Conservation (phyloP, 2,888 invertebrate species). For the Podabrus alpinus region DNA sequence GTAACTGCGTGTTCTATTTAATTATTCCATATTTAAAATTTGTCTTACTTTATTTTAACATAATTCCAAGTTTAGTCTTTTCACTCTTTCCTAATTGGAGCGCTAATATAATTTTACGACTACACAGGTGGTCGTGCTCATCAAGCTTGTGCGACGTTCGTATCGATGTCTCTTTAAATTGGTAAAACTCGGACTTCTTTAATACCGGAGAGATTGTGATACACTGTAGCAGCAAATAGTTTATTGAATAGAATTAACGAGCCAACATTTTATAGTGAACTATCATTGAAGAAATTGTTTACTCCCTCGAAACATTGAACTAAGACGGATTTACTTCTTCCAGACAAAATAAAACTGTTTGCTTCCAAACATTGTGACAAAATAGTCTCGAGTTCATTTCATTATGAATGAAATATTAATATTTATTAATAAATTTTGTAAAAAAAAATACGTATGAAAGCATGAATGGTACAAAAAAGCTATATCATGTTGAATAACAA, state of each 20-base stretch:
- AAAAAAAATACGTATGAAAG: too few species aligned
- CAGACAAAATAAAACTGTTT: neutral
- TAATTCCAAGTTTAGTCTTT: neutral
- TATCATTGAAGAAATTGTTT: neutral
- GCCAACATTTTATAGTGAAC: neutral
- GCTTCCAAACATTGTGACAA: neutral
- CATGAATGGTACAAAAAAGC: neutral
- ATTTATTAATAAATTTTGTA: too few species aligned
- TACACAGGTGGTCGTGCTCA: neutral
- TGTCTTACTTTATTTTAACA: neutral
- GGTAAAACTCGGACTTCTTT: neutral
- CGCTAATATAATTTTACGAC: neutral
- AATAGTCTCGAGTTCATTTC: neutral
- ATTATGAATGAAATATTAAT: neutral
- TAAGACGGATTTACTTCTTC: neutral
- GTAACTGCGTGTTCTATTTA: slow-evolving; percentile 23
- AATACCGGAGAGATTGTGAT: neutral
- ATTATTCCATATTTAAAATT: slow-evolving; percentile 1
- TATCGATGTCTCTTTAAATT: neutral
- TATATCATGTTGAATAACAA: too few species aligned
- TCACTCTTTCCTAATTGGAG: neutral
- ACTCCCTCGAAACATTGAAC: neutral
- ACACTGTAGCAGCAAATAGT: neutral
- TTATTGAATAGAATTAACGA: neutral
- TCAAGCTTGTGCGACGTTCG: neutral